Base-by-base conservation (phyloP, 53 echinoderm and acorn worm species). In the Echinometra lucunter region DNA sequence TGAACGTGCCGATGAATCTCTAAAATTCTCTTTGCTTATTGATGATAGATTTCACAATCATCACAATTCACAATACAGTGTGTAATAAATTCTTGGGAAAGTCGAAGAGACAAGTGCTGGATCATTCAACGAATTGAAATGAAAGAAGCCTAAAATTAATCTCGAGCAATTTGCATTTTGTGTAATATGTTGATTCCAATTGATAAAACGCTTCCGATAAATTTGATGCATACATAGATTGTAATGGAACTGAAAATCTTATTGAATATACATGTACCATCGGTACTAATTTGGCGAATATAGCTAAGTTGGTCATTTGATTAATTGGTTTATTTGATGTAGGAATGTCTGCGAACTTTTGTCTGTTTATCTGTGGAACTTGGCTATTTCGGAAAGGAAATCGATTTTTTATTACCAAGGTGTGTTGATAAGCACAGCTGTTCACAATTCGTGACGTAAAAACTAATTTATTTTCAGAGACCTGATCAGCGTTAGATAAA, bases 321-420 rank as follows among this genome's bases (percentile, higher is more conserved):
- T 32, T 30, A 21, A 63, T 63, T 63, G 19, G 60, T 25, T 7
- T 5, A 63, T 72, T 34, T 72, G 53, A 13, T 72, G 35, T 35
- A 34, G 72, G 72, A 35, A 72, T 34, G 2, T 32, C 15, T 35
- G 63, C 25, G 30, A 72, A 72, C 66, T 72, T 72, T n/a, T 2
- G 16, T 34, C 16, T 34, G 34, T 70, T 34, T 15, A 34, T 34
- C 9, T 34, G 15, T 72, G 72, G 35, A 72, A 72, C 35, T 13
- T 16, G 35, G 72, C 72, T 72, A 35, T 81, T 81, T 81, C 23
- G 44, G 44, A 81, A 44, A 44, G 44, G 44, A 23, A 81, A 81
- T 81, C 30, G 81, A 81, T 81, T 81, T 81, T 81, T 0, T 81
- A 44, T 19, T 44, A 17, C 74, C 74, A 37, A 74, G 74, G 74